Base-by-base conservation (phyloP, 2,888 invertebrate species). In the Chaetogeoica ovagalla region DNA sequence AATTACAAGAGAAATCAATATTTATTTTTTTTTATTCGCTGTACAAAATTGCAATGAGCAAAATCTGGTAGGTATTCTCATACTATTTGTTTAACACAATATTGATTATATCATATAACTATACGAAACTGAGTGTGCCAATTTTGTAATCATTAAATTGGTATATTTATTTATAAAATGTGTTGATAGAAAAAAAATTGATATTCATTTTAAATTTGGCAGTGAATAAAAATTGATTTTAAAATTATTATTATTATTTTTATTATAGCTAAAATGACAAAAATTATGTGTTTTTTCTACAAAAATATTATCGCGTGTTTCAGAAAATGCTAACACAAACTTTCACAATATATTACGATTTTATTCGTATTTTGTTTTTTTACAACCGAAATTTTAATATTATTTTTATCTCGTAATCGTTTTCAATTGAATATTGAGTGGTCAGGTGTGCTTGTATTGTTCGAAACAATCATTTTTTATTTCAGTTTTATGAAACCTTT, bases 231-330 rank as follows among this genome's bases (percentile, higher is more conserved):
- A 39, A 37, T n/a, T 52, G 5, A 9, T 21, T 52, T 17, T 52
- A 23, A 48, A 48, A 55, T 62, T 62, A 52, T 73, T 57, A 59
- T n/a, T 59, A 59, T 21, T 65, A 39, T 21, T 15, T 55, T 37
- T 52, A 37, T 62, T 3, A 52, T 30, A 57, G 19, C 37, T 59
- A 48, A n/a, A 62, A 65, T 55, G 74, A 60, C 17, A 60, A 43
- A 68, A 60, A 30, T 68, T 2, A 60, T 21, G 37, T 48, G 17
- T 59, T 68, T 59, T 68, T 39, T 11, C 60, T 77, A 69, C 69
- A 60, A 77, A 77, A 77, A 77, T 69, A 39, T 62, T 15, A 62
- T 69, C 62, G 52, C 37, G 23, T 17, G 63, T 17, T 57, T 65
- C 5, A 21, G 9, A 60, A 60, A 43, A 74, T 55, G n/a, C 23